phyloP scores from a whole-genome alignment of 2,888 invertebrate genomes.

The Acheta domesticus region DNA sequence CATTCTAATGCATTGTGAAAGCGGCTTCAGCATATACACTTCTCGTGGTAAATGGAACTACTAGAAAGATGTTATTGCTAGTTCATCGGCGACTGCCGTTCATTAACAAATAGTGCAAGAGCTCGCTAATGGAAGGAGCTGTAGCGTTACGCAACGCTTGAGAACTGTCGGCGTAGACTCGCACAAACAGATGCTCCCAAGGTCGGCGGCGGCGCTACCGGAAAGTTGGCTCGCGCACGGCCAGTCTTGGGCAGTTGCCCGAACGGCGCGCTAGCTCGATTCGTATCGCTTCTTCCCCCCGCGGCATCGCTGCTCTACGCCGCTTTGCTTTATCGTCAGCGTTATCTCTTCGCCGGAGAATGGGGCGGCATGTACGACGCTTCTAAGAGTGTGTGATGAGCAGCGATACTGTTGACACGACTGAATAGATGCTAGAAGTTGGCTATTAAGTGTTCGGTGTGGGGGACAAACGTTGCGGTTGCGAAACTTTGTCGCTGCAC shows the following conservation, averaged over 20 bases:
- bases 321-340: neutral
- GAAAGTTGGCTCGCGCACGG: neutral
- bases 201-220: neutral
- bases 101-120: no score
- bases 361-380: neutral
- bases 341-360: neutral
- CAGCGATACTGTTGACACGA: neutral
- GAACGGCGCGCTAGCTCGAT: no score
- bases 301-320: neutral
- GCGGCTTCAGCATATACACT: no score
- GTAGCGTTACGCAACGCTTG: neutral
- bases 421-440: no score
- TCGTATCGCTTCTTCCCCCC: no score
- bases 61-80: no score
- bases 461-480: neutral
- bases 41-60: no score
- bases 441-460: neutral
- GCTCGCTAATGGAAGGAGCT: neutral
- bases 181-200: constrained; percentile 2
- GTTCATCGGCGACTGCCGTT: no score
- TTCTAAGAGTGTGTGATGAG: neutral
- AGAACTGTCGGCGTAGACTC: neutral
- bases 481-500: no score
- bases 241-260: constrained; percentile 18
- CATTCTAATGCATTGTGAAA: no score